Conservation (phyloP, 1,140 invertebrate genomes). For the Drosophila subpulchrella region DNA sequence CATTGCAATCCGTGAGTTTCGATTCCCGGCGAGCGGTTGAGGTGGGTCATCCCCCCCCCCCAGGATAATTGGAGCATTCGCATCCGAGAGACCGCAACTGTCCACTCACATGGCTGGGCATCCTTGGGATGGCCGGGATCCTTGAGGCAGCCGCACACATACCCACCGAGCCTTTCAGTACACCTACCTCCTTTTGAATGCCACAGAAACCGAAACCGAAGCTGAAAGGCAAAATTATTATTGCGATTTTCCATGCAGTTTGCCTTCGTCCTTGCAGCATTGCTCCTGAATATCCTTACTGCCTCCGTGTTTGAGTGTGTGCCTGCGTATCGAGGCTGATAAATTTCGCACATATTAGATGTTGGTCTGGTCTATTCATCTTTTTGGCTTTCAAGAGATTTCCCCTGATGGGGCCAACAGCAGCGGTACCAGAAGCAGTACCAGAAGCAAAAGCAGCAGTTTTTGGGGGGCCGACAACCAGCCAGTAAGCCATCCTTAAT, state of each 20-base stretch:
- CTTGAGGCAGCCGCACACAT: conserved; percentile 18
- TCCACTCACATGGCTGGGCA: conserved; percentile 38
- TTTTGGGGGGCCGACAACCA: conserved; percentile 17
- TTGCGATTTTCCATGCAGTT: conserved; percentile 78
- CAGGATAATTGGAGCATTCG: conserved; percentile 47
- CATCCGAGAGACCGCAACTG: conserved; percentile 36
- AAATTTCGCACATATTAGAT: conserved; percentile 79
- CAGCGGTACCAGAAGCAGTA: background rate
- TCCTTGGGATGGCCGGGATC: conserved; percentile 2
- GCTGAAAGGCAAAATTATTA: conserved; percentile 74
- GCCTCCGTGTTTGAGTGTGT: background rate
- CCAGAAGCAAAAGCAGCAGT: conserved; percentile 9
- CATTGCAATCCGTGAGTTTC: conserved; percentile 39
- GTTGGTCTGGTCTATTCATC: conserved; percentile 65
- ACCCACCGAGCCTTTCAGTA: background rate
- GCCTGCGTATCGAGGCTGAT: conserved; percentile 65
- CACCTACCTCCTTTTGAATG: conserved; percentile 17
- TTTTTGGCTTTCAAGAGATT: conserved; percentile 69
- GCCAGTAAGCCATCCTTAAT: conserved; percentile 75
- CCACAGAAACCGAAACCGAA: conserved; percentile 47
- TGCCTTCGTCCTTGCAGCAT: conserved; percentile 53
- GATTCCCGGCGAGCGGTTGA: conserved; percentile 13
- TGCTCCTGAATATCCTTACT: conserved; percentile 11
- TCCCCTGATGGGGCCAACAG: conserved; percentile 34
- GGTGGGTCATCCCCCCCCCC: conserved; percentile 1